These are phyloP conservation scores for Clavelina lepadiformis DNA, from an alignment of 23 tunicate genomes.

Conservation along the genomic window DNA sequence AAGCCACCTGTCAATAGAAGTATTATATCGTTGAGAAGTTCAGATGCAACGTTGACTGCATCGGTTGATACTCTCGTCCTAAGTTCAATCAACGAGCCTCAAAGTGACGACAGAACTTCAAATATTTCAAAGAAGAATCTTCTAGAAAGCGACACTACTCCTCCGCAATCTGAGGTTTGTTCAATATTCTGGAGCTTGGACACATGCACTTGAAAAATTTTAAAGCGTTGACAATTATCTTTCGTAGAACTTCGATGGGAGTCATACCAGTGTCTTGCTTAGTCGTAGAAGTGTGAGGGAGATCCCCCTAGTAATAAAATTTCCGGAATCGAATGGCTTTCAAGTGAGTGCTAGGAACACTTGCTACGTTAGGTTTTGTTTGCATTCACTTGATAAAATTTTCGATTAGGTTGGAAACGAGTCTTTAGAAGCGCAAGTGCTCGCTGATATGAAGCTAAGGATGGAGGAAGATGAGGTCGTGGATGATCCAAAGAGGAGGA, in stretches of 20 bases:
- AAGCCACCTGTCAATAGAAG: slow-evolving; percentile 3
- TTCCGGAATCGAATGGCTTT: slow-evolving; percentile 15
- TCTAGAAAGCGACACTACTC: too few relatives aligned
- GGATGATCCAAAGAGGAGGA: slow-evolving; percentile 11
- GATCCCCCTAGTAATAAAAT: slow-evolving; percentile 15
- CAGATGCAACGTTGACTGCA: slow-evolving; percentile 64
- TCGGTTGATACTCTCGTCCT: slow-evolving; percentile 74
- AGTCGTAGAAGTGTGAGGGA: slow-evolving; percentile 43
- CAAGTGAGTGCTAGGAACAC: slow-evolving; percentile 5
- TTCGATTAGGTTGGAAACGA: slow-evolving; percentile 56
- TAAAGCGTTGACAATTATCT: too few relatives aligned
- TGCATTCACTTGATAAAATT: neutral
- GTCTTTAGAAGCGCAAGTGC: slow-evolving; percentile 49
- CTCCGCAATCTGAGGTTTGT: too few relatives aligned
- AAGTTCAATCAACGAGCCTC: too few relatives aligned
- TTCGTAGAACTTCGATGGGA: too few relatives aligned
- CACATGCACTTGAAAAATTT: too few relatives aligned
- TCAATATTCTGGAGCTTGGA: too few relatives aligned
- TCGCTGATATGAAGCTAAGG: slow-evolving; percentile 39
- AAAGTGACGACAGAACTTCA: too few relatives aligned
- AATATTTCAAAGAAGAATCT: too few relatives aligned
- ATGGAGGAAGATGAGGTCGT: slow-evolving; percentile 54
- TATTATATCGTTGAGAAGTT: slow-evolving; percentile 34
- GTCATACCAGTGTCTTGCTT: slow-evolving; percentile 26
- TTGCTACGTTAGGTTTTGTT: neutral